These are phyloP conservation scores for Cyprinodon variegatus DNA, from an alignment of 2,113 vertebrate species.

Conservation along the genomic window DNA sequence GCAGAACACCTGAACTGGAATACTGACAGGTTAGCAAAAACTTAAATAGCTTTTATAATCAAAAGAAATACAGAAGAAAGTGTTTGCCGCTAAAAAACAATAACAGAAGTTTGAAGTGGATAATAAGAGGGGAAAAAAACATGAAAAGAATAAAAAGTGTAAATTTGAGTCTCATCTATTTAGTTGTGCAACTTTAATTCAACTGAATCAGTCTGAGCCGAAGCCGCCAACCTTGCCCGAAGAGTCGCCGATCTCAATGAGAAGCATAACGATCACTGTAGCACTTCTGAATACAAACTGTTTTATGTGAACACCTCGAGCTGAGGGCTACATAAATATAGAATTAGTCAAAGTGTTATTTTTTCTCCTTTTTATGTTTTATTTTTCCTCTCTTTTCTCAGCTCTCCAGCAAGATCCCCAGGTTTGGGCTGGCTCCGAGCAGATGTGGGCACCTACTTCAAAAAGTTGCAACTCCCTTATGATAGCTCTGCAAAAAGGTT, in stretches of 20 bases:
- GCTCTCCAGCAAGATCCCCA: constrained; percentile 70
- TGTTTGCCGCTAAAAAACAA: constrained; percentile 25
- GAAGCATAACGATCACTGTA: constrained; percentile 60
- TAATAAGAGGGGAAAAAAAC: neutral
- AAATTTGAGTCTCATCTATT: constrained; percentile 70
- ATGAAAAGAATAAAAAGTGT: constrained; percentile 32
- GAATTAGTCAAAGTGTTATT: constrained; percentile 79
- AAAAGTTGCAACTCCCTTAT: constrained; percentile 77
- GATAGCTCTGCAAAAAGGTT: constrained; percentile 77
- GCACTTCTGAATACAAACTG: constrained; percentile 72
- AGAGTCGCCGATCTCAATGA: constrained; percentile 64
- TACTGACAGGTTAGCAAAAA: constrained; percentile 20
- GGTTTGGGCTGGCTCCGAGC: constrained; percentile 68
- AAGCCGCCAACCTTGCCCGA: constrained; percentile 65
- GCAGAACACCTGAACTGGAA: neutral
- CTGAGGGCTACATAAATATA: constrained; percentile 79
- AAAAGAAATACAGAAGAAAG: constrained; percentile 54
- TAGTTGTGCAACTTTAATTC: constrained; percentile 73
- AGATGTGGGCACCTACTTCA: constrained; percentile 73
- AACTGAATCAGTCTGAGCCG: constrained; percentile 61
- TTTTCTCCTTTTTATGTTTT: constrained; percentile 73
- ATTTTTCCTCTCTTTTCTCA: constrained; percentile 40
- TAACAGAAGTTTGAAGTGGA: constrained; percentile 32
- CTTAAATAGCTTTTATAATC: constrained; percentile 35
- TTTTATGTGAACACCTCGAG: constrained; percentile 74